Conservation (phyloP, 2,888 invertebrate genomes). For the Plagodis dolabraria region DNA sequence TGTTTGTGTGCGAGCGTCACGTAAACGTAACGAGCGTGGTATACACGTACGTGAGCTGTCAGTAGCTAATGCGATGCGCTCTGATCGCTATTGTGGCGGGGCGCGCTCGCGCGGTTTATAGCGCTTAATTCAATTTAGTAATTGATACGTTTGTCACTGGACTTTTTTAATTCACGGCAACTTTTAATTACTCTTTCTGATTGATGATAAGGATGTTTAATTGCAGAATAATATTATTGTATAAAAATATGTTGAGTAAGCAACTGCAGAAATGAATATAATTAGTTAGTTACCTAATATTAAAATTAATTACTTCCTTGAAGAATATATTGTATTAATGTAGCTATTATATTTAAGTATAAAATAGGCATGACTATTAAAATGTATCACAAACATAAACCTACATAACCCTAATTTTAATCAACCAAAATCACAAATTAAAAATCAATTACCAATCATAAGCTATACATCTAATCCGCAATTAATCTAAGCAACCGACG, state of each 20-base stretch:
- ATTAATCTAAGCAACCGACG: constrained; percentile 51
- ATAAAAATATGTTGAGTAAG: constrained; percentile 2
- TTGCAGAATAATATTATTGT: constrained; percentile 9
- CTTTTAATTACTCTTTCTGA: constrained; percentile 42
- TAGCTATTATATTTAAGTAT: too few species aligned
- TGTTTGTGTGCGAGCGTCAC: constrained; percentile 74
- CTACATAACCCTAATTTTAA: not conserved
- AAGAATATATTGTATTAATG: too few species aligned
- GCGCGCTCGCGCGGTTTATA: constrained; percentile 76
- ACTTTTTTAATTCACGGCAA: constrained; percentile 48
- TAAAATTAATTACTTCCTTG: too few species aligned
- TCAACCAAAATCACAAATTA: constrained; percentile 12
- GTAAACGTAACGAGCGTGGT: constrained; percentile 80
- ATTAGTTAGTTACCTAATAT: too few species aligned
- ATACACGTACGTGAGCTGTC: constrained; percentile 79
- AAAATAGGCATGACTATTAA: too few species aligned
- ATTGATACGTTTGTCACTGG: constrained; percentile 80
- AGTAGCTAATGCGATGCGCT: constrained; percentile 83
- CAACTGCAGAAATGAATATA: too few species aligned
- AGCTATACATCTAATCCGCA: constrained; percentile 34
- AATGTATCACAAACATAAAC: too few species aligned
- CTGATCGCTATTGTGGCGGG: constrained; percentile 80
- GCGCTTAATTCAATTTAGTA: constrained; percentile 84
- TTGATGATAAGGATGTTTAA: constrained; percentile 22
- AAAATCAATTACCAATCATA: not conserved